Evolutionary conservation across 2,888 invertebrate genomes (phyloP), one percentile per base, ranked within the genome.

Genomic region (Tethea ocularis): DNA sequence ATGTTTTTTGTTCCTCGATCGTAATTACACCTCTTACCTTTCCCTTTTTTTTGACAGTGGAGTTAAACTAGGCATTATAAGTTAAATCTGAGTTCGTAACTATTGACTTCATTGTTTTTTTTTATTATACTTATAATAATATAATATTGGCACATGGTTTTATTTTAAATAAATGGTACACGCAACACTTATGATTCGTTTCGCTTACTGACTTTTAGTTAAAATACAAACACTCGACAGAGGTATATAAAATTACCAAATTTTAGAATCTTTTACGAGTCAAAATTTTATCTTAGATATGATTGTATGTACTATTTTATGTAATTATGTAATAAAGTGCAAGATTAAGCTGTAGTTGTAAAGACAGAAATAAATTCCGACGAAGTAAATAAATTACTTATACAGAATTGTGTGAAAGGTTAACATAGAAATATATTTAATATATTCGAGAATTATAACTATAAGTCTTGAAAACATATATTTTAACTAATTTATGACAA

Each of bases 181-280:
- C 46, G n/a, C 17, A 46, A 46, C 24, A 51, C 15, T 52, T 24
- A 23, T 10, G 23, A n/a, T 5, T 38, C 6, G 20, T 20, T 46
- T 53, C 2, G 33, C 33, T 26, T 54, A 20, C 11, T 33, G 51
- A 29, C 2, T 24, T 33, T 33, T 36, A 11, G 20, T 54, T 54
- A 36, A 46, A 46, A 46, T 46, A 46, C 20, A 46, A 46, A 46
- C 46, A 46, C 46, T 46, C 46, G 46, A 46, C 33, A 8, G 33
- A 29, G 54, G 54, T 54, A 63, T 57, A 33, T 56, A 61, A 67
- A 62, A 55, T 55, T 57, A 55, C 33, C 24, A 51, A 54, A 54
- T 54, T 57, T 46, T 57, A 51, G 46, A 57, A 51, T 57, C 46
- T 17, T 57, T 54, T 54, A 54, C 22, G 33, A 54, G 54, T 54